phyloP scores from a whole-genome alignment of 1,140 invertebrate genomes.

The Drosophila micromelanica region DNA sequence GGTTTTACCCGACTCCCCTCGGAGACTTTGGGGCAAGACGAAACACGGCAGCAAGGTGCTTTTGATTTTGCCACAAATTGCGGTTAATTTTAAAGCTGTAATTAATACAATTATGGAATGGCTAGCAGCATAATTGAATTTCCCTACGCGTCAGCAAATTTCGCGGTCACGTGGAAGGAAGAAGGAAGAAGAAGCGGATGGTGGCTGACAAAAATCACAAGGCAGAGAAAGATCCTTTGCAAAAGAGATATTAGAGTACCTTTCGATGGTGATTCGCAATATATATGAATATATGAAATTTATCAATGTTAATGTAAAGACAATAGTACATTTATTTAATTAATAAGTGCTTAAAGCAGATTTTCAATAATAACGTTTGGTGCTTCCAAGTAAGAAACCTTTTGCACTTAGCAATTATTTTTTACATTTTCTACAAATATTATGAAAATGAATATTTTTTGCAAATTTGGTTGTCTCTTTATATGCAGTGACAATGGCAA shows the following conservation, averaged over 20 bases:
- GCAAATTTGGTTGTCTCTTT: too few relatives aligned
- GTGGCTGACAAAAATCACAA: neutral
- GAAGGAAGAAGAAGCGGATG: neutral
- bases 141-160: neutral
- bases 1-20: constrained; percentile 9
- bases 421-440: too few relatives aligned
- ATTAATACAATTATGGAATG: constrained; percentile 56
- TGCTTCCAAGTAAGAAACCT: too few relatives aligned
- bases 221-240: neutral
- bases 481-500: too few relatives aligned
- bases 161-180: constrained; percentile 4
- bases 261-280: neutral
- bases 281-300: too few relatives aligned
- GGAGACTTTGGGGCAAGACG: constrained; percentile 2
- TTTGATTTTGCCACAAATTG: constrained; percentile 40
- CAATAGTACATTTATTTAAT: too few relatives aligned
- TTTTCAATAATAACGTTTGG: too few relatives aligned
- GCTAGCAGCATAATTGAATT: constrained; percentile 3
- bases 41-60: constrained; percentile 11
- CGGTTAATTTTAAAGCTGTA: constrained; percentile 33
- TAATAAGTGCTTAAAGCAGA: too few relatives aligned
- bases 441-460: too few relatives aligned
- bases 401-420: too few relatives aligned
- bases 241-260: neutral
- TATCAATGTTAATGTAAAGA: too few relatives aligned